Conservation (phyloP, 2,797 vertebrate genomes). For the Alauda arvensis region DNA sequence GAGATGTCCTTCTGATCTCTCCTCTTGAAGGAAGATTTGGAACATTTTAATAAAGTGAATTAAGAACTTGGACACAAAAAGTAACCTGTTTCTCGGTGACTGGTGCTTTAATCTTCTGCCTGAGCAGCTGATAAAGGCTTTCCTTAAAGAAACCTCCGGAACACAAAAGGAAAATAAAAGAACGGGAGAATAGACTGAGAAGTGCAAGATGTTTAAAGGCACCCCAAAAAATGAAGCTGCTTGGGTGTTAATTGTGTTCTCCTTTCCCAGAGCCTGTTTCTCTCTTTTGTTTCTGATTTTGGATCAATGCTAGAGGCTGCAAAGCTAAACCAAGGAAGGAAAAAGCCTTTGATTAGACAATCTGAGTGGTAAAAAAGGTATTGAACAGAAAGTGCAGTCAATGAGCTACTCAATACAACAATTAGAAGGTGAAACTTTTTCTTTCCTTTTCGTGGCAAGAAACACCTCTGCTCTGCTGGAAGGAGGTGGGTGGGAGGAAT, state of each 20-base stretch:
- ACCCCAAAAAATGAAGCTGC: constrained; percentile 63
- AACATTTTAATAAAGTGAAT: constrained; percentile 74
- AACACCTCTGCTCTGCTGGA: constrained; percentile 38
- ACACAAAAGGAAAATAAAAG: constrained; percentile 61
- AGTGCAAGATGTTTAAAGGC: constrained; percentile 56
- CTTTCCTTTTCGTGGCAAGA: constrained; percentile 38
- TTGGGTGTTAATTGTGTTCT: constrained; percentile 69
- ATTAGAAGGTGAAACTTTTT: constrained; percentile 69
- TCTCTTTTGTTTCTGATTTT: constrained; percentile 54
- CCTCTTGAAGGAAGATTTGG: constrained; percentile 61
- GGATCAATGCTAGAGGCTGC: constrained; percentile 67
- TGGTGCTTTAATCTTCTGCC: constrained; percentile 68
- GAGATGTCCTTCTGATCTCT: constrained; percentile 66
- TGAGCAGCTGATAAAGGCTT: constrained; percentile 60
- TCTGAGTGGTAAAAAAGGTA: constrained; percentile 66
- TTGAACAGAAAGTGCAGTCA: constrained; percentile 59
- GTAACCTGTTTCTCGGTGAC: constrained; percentile 62
- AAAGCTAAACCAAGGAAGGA: constrained; percentile 58
- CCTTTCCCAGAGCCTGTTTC: constrained; percentile 47
- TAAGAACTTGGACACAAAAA: constrained; percentile 68
- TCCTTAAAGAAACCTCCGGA: constrained; percentile 62
- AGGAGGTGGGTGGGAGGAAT: constrained; percentile 39
- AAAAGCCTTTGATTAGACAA: constrained; percentile 72
- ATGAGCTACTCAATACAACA: constrained; percentile 59
- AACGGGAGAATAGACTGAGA: constrained; percentile 35